Conservation (phyloP, 2,797 vertebrate species). For the Notoglanidium macrostoma region DNA sequence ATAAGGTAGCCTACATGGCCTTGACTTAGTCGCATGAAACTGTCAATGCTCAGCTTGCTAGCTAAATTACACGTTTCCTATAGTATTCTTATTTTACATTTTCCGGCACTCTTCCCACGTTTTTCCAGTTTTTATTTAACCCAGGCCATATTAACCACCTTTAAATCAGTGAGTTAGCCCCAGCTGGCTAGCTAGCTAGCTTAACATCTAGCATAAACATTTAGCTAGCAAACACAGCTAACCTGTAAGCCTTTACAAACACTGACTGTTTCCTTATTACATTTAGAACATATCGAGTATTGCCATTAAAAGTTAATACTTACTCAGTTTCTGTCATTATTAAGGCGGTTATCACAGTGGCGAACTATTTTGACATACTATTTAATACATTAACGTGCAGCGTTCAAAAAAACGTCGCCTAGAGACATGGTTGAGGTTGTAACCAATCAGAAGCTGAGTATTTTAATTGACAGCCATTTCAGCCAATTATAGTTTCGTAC, state of each 20-base stretch:
- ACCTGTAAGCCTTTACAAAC: neutral
- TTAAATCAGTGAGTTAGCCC: neutral
- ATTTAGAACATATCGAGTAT: neutral
- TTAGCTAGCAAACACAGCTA: slow-evolving; percentile 3
- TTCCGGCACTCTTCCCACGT: neutral
- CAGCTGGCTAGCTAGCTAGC: neutral
- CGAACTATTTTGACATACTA: neutral
- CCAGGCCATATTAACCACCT: neutral
- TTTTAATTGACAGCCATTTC: neutral
- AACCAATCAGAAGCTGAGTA: slow-evolving; percentile 14
- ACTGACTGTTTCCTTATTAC: neutral
- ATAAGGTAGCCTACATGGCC: neutral
- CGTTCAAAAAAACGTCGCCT: neutral
- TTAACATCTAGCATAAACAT: neutral
- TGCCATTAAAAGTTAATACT: neutral
- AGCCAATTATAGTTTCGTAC: neutral
- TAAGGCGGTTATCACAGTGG: neutral
- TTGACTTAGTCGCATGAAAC: neutral
- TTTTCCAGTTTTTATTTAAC: neutral
- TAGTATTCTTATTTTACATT: neutral
- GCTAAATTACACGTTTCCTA: neutral
- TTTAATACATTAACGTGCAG: neutral
- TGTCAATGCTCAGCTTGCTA: neutral
- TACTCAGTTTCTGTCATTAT: slow-evolving; percentile 40
- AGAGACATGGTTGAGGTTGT: neutral